A percentile compares a stretch with the other conserved stretches of the same genome.
phyloP scores from a whole-genome alignment of 2,113 vertebrate genomes.

The Elaphurus davidianus region DNA sequence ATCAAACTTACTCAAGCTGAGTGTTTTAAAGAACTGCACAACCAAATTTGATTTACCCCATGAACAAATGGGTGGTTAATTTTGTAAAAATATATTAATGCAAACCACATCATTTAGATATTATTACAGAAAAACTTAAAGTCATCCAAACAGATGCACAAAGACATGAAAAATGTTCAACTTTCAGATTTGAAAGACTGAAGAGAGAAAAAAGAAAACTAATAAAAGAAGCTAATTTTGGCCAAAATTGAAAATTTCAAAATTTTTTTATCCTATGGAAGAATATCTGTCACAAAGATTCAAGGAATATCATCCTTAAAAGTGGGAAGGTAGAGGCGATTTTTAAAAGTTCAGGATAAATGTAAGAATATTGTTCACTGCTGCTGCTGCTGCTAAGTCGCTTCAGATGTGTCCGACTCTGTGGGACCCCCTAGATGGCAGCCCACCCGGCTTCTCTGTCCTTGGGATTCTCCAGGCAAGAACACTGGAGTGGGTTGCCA shows the following conservation, averaged over 20 bases:
- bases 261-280: not conserved
- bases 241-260: not conserved
- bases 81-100: not conserved
- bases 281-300: not conserved
- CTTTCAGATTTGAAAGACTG: not conserved
- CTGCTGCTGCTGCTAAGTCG: not conserved
- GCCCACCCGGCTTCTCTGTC: not conserved
- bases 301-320: not conserved
- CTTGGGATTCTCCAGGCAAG: not conserved
- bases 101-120: not conserved
- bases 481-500: not conserved
- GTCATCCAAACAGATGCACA: not conserved
- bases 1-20: not conserved
- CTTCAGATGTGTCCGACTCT: not conserved
- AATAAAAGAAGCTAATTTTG: not conserved
- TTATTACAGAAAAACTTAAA: not conserved
- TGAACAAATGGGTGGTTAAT: not conserved
- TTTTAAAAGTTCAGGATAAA: not conserved
- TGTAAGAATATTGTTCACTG: not conserved
- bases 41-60: not conserved
- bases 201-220: not conserved
- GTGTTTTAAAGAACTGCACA: not conserved
- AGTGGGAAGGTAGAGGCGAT: not conserved
- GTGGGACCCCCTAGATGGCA: rapidly evolving
- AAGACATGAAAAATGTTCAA: not conserved